These are phyloP conservation scores for Anthoptus insignis DNA, from an alignment of 2,888 invertebrate genomes.

Conservation along the genomic window DNA sequence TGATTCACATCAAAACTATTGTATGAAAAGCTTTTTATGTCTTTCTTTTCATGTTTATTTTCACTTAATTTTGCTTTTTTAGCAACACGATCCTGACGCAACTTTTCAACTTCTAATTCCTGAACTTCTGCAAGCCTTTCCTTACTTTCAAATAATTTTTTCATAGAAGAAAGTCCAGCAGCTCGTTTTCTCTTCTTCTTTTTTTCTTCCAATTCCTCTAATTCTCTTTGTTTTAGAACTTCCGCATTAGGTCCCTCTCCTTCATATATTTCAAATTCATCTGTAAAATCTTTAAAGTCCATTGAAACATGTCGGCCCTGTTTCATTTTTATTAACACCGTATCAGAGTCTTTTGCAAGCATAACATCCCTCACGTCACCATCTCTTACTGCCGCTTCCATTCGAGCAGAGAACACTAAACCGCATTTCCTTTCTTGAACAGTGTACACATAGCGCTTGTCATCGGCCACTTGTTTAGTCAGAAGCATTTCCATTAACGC, in stretches of 20 bases:
- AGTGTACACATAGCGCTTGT: slow-evolving; percentile 91
- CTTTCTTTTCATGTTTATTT: slow-evolving; percentile 78
- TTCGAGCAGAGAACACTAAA: slow-evolving; percentile 90
- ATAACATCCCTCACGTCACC: slow-evolving; percentile 93
- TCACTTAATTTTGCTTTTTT: slow-evolving; percentile 79
- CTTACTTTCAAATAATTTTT: slow-evolving; percentile 93
- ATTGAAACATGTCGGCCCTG: slow-evolving; percentile 92
- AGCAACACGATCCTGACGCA: slow-evolving; percentile 69
- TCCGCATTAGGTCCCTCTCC: slow-evolving; percentile 91
- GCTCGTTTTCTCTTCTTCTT: slow-evolving; percentile 88
- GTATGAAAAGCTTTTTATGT: slow-evolving; percentile 76
- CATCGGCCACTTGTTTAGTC: slow-evolving; percentile 85
- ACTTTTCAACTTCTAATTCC: slow-evolving; percentile 86
- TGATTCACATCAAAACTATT: slow-evolving; percentile 83
- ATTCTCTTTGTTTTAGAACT: slow-evolving; percentile 88
- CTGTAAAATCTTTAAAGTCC: slow-evolving; percentile 88
- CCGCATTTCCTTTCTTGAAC: slow-evolving; percentile 92
- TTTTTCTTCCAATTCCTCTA: slow-evolving; percentile 83
- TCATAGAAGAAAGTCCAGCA: slow-evolving; percentile 88
- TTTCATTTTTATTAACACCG: slow-evolving; percentile 90
- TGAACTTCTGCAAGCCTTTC: slow-evolving; percentile 89
- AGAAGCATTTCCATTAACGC: slow-evolving; percentile 88
- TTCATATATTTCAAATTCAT: slow-evolving; percentile 88
- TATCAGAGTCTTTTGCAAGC: slow-evolving; percentile 92
- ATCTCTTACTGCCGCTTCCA: slow-evolving; percentile 92